Evolutionary conservation across 2,888 invertebrate genomes (phyloP).

Genomic region (Eutolmus rufibarbis): DNA sequence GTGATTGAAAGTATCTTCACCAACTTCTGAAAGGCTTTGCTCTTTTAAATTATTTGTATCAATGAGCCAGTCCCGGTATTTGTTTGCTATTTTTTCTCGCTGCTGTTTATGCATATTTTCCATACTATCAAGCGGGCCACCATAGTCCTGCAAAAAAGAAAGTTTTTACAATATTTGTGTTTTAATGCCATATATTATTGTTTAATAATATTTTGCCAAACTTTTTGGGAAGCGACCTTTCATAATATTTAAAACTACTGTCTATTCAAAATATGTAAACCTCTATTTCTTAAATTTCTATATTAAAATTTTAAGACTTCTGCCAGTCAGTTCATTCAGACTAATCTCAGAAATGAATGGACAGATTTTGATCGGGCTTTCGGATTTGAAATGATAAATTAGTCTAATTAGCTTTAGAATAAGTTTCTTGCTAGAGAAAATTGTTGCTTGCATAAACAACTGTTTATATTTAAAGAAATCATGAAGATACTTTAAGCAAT

Average conservation of each 20-base stretch:
- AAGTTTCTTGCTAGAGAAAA: no score
- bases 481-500: no score
- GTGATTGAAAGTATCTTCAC: conserved; percentile 61
- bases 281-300: no score
- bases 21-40: conserved; percentile 57
- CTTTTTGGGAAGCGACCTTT: neutral
- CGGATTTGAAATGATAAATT: no score
- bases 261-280: no score
- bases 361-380: no score
- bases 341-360: no score
- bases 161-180: neutral
- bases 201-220: neutral
- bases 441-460: no score
- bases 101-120: conserved; percentile 68
- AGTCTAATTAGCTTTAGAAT: no score
- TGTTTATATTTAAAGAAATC: neutral
- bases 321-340: no score
- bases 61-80: conserved; percentile 70
- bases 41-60: conserved; percentile 68
- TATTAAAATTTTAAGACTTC: no score
- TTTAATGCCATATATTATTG: neutral
- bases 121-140: conserved; percentile 67
- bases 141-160: conserved; percentile 65
- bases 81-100: conserved; percentile 66
- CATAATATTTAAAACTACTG: no score